Conservation (phyloP, 2,888 invertebrate genomes). For the Drosophila peninsularis region DNA sequence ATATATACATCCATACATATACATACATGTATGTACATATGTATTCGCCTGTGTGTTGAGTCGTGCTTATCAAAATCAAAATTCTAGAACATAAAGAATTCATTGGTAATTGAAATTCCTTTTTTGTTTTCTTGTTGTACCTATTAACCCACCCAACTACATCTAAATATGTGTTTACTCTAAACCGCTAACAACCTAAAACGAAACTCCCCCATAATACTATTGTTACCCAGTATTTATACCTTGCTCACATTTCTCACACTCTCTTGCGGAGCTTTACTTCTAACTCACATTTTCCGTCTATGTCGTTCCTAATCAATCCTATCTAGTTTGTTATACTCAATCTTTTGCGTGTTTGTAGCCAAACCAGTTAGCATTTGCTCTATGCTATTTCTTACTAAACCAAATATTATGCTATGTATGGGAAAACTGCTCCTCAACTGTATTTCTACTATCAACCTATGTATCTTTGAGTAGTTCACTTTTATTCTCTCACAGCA, state of each 20-base stretch:
- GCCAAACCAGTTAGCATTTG: slow-evolving; percentile 83
- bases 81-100: slow-evolving; percentile 50
- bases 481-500: slow-evolving; percentile 13
- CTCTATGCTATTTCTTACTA: slow-evolving; percentile 62
- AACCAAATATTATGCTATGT: slow-evolving; percentile 8
- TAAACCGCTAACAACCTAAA: slow-evolving; percentile 32
- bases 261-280: slow-evolving; percentile 13
- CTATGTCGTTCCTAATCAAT: slow-evolving; percentile 18
- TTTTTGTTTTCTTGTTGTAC: slow-evolving; percentile 56
- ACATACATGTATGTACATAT: slow-evolving; percentile 39
- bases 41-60: slow-evolving; percentile 42
- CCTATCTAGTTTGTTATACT: slow-evolving; percentile 23
- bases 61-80: slow-evolving; percentile 69
- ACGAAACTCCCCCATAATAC: slow-evolving; percentile 6
- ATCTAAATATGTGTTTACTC: slow-evolving; percentile 30
- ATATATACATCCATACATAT: slow-evolving; percentile 17
- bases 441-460: slow-evolving; percentile 13
- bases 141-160: slow-evolving; percentile 38
- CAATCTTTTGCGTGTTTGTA: slow-evolving; percentile 45
- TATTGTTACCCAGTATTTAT: slow-evolving; percentile 4
- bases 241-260: slow-evolving; percentile 21
- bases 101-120: slow-evolving; percentile 72
- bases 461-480: slow-evolving; percentile 18
- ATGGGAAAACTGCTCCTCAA: slow-evolving; percentile 9
- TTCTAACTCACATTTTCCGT: slow-evolving; percentile 12